Percentiles rank a stretch among this genome's conserved stretches.
Evolutionary conservation across 2,888 invertebrate genomes (phyloP).

Genomic region (Biston stratarius): DNA sequence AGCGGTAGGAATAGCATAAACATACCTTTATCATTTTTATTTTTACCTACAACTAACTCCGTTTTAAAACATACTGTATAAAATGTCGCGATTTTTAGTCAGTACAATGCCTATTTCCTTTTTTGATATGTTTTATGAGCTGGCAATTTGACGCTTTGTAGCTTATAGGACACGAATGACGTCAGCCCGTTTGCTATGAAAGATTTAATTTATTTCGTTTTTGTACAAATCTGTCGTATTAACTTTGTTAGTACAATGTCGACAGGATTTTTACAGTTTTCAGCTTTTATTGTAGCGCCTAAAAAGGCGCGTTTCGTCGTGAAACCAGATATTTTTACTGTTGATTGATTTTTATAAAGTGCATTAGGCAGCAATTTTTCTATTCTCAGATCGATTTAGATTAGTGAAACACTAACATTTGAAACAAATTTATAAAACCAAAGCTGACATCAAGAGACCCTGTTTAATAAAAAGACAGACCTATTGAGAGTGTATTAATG

Average conservation of each 20-base stretch:
- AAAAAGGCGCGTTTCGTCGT: background rate
- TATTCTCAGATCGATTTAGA: too few species aligned
- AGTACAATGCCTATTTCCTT: conserved; percentile 8
- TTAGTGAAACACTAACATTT: too few species aligned
- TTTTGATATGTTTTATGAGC: conserved; percentile 15
- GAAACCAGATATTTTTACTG: background rate
- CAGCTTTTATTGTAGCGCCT: background rate
- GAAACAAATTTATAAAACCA: too few species aligned
- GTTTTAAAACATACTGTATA: background rate
- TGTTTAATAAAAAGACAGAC: too few species aligned
- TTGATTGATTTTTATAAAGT: too few species aligned
- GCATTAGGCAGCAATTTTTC: too few species aligned
- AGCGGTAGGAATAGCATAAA: background rate
- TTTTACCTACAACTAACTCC: background rate
- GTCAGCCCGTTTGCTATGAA: conserved; percentile 25
- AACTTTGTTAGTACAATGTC: conserved; percentile 26
- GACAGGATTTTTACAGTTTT: conserved; percentile 18
- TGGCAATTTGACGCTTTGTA: conserved; percentile 26
- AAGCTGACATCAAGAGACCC: too few species aligned
- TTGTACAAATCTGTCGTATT: conserved; percentile 30
- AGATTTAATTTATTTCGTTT: conserved; percentile 36
- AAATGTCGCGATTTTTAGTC: background rate
- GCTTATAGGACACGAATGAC: conserved; percentile 22
- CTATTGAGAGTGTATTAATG: too few species aligned
- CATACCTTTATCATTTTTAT: background rate